These are phyloP conservation scores for Crotalus tigris DNA, from an alignment of 2,113 vertebrate genomes.

Conservation along the genomic window DNA sequence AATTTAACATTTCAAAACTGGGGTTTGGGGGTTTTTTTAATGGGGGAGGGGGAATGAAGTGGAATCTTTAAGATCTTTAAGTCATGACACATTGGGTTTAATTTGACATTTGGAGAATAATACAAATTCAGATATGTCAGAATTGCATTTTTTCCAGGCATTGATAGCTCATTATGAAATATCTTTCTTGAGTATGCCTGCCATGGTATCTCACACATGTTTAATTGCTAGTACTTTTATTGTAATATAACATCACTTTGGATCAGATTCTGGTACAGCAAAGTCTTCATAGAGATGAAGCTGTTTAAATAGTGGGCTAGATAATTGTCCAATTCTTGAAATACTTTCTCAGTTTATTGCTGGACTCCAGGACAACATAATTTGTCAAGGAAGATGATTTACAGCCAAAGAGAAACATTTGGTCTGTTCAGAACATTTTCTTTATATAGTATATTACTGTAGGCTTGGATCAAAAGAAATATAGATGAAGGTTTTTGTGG, in stretches of 20 bases:
- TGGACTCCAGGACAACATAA: background rate
- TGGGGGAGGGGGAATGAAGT: background rate
- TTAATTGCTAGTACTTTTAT: background rate
- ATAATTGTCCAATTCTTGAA: conserved; percentile 4
- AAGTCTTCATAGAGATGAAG: background rate
- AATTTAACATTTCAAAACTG: background rate
- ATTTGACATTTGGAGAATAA: background rate
- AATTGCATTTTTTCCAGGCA: background rate
- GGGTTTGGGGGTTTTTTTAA: no score
- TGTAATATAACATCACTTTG: background rate
- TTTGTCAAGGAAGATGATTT: conserved; percentile 8
- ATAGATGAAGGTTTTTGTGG: background rate
- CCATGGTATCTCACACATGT: background rate
- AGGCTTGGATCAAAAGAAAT: background rate
- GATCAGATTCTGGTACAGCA: background rate
- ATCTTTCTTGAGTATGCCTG: background rate
- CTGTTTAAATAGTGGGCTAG: conserved; percentile 19
- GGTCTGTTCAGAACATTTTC: background rate
- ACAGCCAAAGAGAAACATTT: background rate
- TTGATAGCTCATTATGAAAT: background rate
- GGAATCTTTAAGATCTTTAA: background rate
- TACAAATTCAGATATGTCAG: background rate
- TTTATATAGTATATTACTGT: background rate
- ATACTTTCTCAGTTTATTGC: background rate
- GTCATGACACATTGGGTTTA: background rate